Conservation (phyloP, 2,888 invertebrate species). For the Malachius bipustulatus region DNA sequence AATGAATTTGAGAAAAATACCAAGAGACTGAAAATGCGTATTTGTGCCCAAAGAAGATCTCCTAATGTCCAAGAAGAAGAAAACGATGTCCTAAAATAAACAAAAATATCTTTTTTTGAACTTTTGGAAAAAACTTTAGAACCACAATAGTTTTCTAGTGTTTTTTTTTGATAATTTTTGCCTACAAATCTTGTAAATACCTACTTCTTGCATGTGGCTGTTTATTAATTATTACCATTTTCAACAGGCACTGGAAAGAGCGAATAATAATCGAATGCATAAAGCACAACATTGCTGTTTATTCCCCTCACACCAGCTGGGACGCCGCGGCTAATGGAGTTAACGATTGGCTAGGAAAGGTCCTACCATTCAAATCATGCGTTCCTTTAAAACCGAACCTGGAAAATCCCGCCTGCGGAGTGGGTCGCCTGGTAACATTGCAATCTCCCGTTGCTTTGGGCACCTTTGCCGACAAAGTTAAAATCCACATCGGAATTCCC, state of each 20-base stretch:
- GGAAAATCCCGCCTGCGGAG: conserved; percentile 38
- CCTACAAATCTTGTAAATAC: no score
- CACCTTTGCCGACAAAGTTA: conserved; percentile 53
- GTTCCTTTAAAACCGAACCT: conserved; percentile 28
- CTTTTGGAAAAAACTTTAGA: no score
- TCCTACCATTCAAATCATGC: conserved; percentile 39
- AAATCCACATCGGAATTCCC: conserved; percentile 53
- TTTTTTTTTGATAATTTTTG: no score
- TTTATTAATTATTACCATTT: no score
- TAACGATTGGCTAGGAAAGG: conserved; percentile 82
- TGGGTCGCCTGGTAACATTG: conserved; percentile 46
- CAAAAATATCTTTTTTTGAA: no score
- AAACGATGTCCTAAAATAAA: no score
- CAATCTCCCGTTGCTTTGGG: conserved; percentile 41
- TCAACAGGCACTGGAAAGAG: conserved; percentile 73
- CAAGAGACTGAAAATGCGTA: no score
- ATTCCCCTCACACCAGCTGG: conserved; percentile 88
- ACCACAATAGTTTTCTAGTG: no score
- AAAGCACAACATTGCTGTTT: conserved; percentile 75
- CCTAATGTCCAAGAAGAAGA: no score
- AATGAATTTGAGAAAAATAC: no score
- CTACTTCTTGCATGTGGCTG: no score
- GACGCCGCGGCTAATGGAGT: conserved; percentile 76
- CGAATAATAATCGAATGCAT: conserved; percentile 67
- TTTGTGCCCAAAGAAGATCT: no score